Conservation (phyloP, 2,888 invertebrate genomes). For the Melinopterus prodromus region DNA sequence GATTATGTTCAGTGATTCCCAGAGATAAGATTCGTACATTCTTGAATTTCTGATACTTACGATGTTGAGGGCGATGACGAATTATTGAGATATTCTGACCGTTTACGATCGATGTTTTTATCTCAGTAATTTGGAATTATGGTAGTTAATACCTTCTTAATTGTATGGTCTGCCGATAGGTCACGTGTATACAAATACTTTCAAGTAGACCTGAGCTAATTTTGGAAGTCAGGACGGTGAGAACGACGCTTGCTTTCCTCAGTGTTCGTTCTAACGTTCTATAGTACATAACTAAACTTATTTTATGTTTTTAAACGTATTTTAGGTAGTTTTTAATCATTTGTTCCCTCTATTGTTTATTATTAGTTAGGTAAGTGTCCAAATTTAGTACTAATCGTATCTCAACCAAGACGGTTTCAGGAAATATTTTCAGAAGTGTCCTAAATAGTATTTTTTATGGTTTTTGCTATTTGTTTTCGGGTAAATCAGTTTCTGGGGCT, state of each 20-base stretch:
- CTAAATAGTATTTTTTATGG: not conserved
- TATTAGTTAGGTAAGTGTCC: not conserved
- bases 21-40: no score
- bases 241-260: slow-evolving; percentile 40
- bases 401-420: not conserved
- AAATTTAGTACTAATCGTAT: not conserved
- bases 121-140: not conserved
- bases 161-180: slow-evolving; percentile 15
- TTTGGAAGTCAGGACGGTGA: slow-evolving; percentile 46
- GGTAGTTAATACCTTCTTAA: not conserved
- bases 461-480: slow-evolving; percentile 9
- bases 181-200: slow-evolving; percentile 36
- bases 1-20: no score
- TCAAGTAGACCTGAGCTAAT: slow-evolving; percentile 48
- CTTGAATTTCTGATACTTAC: no score
- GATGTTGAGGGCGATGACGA: no score
- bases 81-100: no score
- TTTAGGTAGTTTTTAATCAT: not conserved
- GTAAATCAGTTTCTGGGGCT: not conserved
- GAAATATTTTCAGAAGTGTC: not conserved
- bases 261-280: slow-evolving; percentile 31
- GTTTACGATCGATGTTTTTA: not conserved
- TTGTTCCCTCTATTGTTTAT: not conserved
- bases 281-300: not conserved
- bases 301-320: not conserved